phyloP scores from a whole-genome alignment of 2,797 vertebrate species.

The Silurus lanzhouensis region DNA sequence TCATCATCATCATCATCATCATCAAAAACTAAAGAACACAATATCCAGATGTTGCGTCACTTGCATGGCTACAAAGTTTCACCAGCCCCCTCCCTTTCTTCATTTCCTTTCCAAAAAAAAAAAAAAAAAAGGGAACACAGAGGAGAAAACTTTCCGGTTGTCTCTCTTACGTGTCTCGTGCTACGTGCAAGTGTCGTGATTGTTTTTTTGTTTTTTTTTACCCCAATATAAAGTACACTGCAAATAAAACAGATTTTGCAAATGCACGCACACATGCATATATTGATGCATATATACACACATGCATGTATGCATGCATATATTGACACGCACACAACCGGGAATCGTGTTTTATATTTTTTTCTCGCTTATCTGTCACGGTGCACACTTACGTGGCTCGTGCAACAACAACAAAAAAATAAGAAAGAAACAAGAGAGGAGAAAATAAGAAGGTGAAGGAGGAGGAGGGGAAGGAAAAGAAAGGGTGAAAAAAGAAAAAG shows the following conservation, averaged over 20 bases:
- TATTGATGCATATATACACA: not conserved
- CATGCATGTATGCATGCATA: too few species aligned
- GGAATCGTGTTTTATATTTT: not conserved
- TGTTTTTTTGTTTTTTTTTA: not conserved
- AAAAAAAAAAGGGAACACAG: not conserved
- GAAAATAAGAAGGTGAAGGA: not conserved
- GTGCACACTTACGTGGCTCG: constrained; percentile 68
- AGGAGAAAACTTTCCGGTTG: constrained; percentile 1
- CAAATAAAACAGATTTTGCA: not conserved
- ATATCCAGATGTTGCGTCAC: too few species aligned
- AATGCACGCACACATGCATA: not conserved
- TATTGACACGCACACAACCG: not conserved
- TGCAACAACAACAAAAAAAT: not conserved
- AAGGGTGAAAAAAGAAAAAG: not conserved
- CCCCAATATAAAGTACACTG: not conserved
- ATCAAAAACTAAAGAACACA: too few species aligned
- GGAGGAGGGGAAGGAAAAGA: too few species aligned
- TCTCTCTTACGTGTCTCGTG: not conserved
- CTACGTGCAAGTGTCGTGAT: not conserved
- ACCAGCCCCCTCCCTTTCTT: not conserved
- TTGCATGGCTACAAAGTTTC: not conserved
- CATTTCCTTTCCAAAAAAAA: not conserved
- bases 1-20: too few species aligned
- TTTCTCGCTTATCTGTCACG: constrained; percentile 65
- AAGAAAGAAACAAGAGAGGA: constrained; percentile 25